A percentile compares a stretch with the other conserved stretches of the same genome.
Evolutionary conservation across 2,113 vertebrate species (phyloP).

Genomic region (Connochaetes taurinus): DNA sequence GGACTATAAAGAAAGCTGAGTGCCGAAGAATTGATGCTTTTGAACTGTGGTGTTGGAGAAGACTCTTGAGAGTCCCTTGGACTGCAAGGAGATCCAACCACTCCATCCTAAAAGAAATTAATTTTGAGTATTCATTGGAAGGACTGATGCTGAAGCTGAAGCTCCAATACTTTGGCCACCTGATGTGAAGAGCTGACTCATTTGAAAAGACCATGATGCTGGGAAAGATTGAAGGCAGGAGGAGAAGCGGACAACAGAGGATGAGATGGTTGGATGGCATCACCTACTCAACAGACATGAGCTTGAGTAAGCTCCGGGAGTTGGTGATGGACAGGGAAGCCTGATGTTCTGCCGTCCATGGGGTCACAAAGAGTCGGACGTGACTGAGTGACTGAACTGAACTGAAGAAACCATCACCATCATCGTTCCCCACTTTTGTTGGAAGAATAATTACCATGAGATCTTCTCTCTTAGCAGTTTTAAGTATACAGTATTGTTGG

Average conservation of each 20-base stretch:
- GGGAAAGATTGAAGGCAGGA: neutral
- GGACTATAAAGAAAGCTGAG: neutral
- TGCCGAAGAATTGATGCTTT: rapidly evolving
- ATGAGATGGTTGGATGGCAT: neutral
- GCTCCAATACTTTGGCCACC: neutral
- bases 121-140: neutral
- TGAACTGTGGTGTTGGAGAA: neutral
- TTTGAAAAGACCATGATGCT: neutral
- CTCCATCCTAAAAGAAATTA: neutral
- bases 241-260: neutral
- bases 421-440: neutral
- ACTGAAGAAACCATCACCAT: neutral
- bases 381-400: neutral
- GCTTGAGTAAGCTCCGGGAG: neutral
- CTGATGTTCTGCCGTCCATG: neutral
- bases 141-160: neutral
- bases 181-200: neutral
- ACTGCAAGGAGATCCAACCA: neutral
- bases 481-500: neutral
- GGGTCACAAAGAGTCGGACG: neutral
- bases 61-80: neutral
- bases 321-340: neutral
- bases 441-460: neutral
- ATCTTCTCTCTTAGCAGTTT: neutral
- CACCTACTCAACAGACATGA: neutral